phyloP scores from a whole-genome alignment of 2,888 invertebrate genomes.

The Amphiduros pacificus region DNA sequence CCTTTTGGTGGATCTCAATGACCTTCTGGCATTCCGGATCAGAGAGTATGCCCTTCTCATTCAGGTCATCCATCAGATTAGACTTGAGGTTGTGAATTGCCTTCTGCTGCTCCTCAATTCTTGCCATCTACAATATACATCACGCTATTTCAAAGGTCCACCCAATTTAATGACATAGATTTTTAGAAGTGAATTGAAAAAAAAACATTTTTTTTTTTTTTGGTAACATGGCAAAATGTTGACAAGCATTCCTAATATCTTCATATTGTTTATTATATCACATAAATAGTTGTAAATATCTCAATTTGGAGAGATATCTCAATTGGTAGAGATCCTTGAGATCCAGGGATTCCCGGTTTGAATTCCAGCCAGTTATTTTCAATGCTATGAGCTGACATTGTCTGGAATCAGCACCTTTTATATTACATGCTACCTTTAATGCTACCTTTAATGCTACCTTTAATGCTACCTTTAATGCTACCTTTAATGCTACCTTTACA shows the following conservation, averaged over 20 bases:
- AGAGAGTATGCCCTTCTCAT: slow-evolving; percentile 46
- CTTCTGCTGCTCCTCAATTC: slow-evolving; percentile 56
- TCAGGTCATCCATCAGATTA: slow-evolving; percentile 56
- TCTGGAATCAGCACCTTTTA: too few species aligned
- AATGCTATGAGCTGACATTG: too few species aligned
- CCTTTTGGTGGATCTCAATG: slow-evolving; percentile 49
- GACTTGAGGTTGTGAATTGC: slow-evolving; percentile 54
- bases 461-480: not conserved
- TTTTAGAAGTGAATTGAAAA: slow-evolving; percentile 4
- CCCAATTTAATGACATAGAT: not conserved
- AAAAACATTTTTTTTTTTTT: not conserved
- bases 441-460: too few species aligned
- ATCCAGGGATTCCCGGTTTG: too few species aligned
- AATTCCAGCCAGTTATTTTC: too few species aligned
- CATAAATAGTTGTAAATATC: too few species aligned
- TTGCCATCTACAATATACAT: slow-evolving; percentile 37
- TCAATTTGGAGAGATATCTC: too few species aligned
- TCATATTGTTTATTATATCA: too few species aligned
- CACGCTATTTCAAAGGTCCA: not conserved
- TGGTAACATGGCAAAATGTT: not conserved
- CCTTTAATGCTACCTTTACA: not conserved
- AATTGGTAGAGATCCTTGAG: too few species aligned
- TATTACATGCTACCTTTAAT: too few species aligned
- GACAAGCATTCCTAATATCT: not conserved
- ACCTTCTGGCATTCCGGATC: slow-evolving; percentile 51